Evolutionary conservation across 2,113 vertebrate species (phyloP), one percentile per base, ranked within the genome.

Genomic region (Oncorhynchus masou): DNA sequence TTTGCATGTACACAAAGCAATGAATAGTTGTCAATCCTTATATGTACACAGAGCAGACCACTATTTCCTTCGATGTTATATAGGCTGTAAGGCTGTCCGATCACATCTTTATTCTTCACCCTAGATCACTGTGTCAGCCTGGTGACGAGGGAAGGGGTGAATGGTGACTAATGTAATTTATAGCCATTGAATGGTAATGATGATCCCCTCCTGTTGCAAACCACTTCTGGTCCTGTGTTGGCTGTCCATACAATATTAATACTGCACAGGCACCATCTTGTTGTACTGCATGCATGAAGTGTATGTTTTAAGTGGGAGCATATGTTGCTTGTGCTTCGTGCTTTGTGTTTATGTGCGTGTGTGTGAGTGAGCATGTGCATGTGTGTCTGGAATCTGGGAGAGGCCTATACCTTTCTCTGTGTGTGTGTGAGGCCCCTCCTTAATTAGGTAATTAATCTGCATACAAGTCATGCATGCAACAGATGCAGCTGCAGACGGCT

Each of bases 381-480:
- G 67, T 68, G 67, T 20, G 67, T 68, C 15, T 39, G 67, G n/a
- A 16, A 16, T 39, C 7, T 39, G 31, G 24, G 22, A 22, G 34
- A 62, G n/a, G 59, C 20, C 59, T 60, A 39, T 57, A 62, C 22
- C 9, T 48, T 11, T 45, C 39, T 54, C 34, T 77, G 76, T 59
- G 20, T 25, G 64, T 54, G 25, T 34, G 60, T 65, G 68, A 6
- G 51, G 15, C 57, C 45, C 74, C 74, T 79, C 13, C 71, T 83
- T 81, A 84, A 79, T 79, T 73, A 88, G 84, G 75, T 85, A 72
- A 76, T 79, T 88, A 79, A 86, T 84, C 75, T 19, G 20, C 78
- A 85, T 79, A 84, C 59, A 4, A 74, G 75, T 76, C 74, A 82
- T 68, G 11, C 75, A 81, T 72, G 71, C 75, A 75, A 74, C 79